A percentile compares a stretch with the other conserved stretches of the same genome.
These are phyloP conservation scores for Zophobas atratus DNA, from an alignment of 1,140 invertebrate genomes.

Conservation along the genomic window DNA sequence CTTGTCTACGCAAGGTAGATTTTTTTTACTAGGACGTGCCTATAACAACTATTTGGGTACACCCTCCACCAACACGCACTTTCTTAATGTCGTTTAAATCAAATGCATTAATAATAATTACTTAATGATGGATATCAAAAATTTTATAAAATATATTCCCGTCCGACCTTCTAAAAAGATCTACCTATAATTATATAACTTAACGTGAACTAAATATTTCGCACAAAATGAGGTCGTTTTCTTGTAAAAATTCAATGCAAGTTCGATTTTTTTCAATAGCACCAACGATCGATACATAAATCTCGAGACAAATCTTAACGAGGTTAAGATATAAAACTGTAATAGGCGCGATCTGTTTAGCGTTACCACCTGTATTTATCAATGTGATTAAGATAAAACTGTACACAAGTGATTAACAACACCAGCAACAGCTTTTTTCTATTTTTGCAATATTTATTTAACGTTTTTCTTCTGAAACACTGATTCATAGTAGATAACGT, in stretches of 20 bases:
- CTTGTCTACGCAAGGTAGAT: too few relatives aligned
- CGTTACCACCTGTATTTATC: background rate
- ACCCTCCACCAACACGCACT: too few relatives aligned
- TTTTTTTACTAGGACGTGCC: too few relatives aligned
- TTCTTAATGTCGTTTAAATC: too few relatives aligned
- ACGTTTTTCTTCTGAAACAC: too few relatives aligned
- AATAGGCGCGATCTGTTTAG: background rate
- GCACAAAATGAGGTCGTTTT: conserved; percentile 24
- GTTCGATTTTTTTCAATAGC: background rate
- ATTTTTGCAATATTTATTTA: too few relatives aligned
- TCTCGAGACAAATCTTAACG: background rate
- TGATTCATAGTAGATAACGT: too few relatives aligned
- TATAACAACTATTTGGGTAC: too few relatives aligned
- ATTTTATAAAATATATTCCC: conserved; percentile 18
- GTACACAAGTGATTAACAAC: too few relatives aligned
- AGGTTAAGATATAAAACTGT: conserved; percentile 8
- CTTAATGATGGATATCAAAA: background rate
- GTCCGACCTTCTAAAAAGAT: conserved; percentile 3
- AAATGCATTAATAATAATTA: too few relatives aligned
- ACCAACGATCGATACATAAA: background rate
- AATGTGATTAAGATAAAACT: background rate
- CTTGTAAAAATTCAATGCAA: conserved; percentile 3
- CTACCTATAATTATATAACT: conserved; percentile 11
- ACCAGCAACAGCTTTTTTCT: too few relatives aligned
- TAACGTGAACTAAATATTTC: conserved; percentile 33